These are phyloP conservation scores for Aphidius colemani DNA, from an alignment of 2,888 invertebrate species.

Conservation along the genomic window DNA sequence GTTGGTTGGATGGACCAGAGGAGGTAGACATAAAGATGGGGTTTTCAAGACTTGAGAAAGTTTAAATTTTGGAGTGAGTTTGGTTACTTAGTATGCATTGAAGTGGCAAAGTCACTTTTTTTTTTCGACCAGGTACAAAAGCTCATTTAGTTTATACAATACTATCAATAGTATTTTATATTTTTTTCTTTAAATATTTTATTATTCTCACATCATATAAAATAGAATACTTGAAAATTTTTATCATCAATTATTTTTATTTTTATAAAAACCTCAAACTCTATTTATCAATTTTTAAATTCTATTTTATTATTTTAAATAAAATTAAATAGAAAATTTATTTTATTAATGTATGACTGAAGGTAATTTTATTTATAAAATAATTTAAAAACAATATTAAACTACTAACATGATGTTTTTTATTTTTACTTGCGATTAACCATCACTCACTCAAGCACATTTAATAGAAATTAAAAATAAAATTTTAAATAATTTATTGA, in stretches of 20 bases:
- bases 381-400: neutral
- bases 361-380: too few species aligned
- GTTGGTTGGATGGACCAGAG: neutral
- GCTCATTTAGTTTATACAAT: neutral
- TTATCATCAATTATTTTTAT: too few species aligned
- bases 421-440: neutral
- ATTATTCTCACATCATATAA: too few species aligned
- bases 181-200: constrained; percentile 19
- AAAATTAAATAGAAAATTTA: too few species aligned
- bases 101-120: constrained; percentile 58
- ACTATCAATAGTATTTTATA: constrained; percentile 29
- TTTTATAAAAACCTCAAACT: neutral
- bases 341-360: too few species aligned
- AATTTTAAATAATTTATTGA: neutral
- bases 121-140: too few species aligned
- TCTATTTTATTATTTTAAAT: too few species aligned
- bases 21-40: constrained; percentile 46
- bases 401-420: neutral
- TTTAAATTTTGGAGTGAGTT: constrained; percentile 35
- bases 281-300: too few species aligned
- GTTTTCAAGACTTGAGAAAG: constrained; percentile 38
- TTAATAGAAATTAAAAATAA: neutral
- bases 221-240: too few species aligned
- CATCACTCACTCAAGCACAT: neutral
- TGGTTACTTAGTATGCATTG: constrained; percentile 59